Evolutionary conservation across 2,113 vertebrate genomes (phyloP).

Genomic region (Gambusia holbrooki): DNA sequence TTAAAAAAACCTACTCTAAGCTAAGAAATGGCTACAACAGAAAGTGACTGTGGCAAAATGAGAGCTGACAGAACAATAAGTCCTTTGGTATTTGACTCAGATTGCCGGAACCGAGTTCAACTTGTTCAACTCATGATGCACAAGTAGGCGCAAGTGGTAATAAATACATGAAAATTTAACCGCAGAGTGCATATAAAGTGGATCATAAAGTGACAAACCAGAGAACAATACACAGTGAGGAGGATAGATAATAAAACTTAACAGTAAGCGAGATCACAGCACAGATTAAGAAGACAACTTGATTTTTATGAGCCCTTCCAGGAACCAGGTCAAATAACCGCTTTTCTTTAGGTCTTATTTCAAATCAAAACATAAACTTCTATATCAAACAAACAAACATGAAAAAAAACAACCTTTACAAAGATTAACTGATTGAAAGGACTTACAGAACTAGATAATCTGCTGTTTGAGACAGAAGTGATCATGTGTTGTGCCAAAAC

Average conservation of each 20-base stretch:
- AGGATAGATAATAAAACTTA: conserved; percentile 11
- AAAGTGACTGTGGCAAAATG: conserved; percentile 21
- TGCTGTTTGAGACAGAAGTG: neutral
- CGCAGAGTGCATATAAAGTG: conserved; percentile 36
- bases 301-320: conserved; percentile 41
- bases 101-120: conserved; percentile 38
- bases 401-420: too few species aligned
- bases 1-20: conserved; percentile 6
- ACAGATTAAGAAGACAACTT: conserved; percentile 49
- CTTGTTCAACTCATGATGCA: conserved; percentile 48
- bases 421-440: too few species aligned
- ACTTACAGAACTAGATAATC: neutral
- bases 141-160: conserved; percentile 38
- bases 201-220: conserved; percentile 6
- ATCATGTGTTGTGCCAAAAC: neutral
- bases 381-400: neutral
- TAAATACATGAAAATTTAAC: conserved; percentile 56
- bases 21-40: conserved; percentile 18
- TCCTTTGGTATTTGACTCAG: conserved; percentile 44
- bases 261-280: conserved; percentile 50
- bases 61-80: conserved; percentile 58
- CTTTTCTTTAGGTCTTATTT: neutral
- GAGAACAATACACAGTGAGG: conserved; percentile 20
- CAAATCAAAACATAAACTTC: neutral
- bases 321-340: conserved; percentile 48